A percentile compares a stretch with the other conserved stretches of the same genome.
These are phyloP conservation scores for Panthera tigris DNA, from an alignment of 2,113 vertebrate species.

Conservation along the genomic window DNA sequence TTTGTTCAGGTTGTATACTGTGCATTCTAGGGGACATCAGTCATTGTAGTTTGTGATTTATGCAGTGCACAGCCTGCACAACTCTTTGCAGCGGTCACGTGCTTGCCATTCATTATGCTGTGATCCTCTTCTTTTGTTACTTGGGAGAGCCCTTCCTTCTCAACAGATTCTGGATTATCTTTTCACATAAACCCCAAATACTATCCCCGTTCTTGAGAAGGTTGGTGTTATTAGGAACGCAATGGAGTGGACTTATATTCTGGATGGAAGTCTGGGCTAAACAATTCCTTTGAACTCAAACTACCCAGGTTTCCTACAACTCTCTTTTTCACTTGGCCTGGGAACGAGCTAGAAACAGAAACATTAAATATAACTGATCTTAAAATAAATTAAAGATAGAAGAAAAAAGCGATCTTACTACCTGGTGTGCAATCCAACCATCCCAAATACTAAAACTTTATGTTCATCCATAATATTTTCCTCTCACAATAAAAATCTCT, in stretches of 20 bases:
- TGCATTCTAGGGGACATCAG: background rate
- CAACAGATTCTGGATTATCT: background rate
- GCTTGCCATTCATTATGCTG: background rate
- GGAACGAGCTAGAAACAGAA: constrained; percentile 24
- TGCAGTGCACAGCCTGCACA: background rate
- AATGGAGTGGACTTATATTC: background rate
- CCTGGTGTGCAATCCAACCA: constrained; percentile 18
- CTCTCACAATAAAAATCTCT: constrained; percentile 45
- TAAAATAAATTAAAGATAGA: constrained; percentile 47
- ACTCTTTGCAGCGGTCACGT: background rate
- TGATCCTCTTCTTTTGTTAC: background rate
- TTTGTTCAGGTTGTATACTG: background rate
- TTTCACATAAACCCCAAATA: background rate
- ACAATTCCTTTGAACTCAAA: constrained; percentile 21
- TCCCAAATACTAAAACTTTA: constrained; percentile 54
- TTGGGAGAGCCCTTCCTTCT: background rate
- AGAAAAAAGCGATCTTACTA: background rate
- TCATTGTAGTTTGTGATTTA: background rate
- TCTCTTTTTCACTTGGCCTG: background rate
- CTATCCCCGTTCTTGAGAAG: background rate
- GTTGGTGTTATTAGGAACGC: background rate
- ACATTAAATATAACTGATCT: constrained; percentile 55
- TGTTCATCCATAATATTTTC: constrained; percentile 51
- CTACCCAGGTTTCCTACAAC: background rate
- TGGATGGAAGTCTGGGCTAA: background rate